Evolutionary conservation across 2,797 vertebrate species (phyloP).

Genomic region (Sebastes steindachneri): DNA sequence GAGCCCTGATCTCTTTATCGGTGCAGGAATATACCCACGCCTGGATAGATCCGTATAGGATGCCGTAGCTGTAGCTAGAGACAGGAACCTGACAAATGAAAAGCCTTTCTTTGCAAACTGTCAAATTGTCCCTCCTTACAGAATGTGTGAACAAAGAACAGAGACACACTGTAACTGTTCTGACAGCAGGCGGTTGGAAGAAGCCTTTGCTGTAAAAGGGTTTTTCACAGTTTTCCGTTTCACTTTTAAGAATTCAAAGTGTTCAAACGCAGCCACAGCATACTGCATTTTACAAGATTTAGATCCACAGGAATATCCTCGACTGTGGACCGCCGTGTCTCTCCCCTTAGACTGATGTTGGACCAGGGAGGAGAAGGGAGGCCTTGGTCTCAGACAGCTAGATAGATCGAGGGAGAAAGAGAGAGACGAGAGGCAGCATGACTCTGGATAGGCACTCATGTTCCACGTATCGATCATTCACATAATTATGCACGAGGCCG

Average conservation of each 20-base stretch:
- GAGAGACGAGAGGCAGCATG: constrained; percentile 7
- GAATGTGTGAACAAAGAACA: constrained; percentile 7
- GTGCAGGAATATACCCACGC: neutral
- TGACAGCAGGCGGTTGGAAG: neutral
- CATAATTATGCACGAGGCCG: constrained; percentile 10
- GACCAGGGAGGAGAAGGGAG: neutral
- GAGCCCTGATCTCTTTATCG: neutral
- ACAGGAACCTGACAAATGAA: neutral
- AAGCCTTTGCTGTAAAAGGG: neutral
- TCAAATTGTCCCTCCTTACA: neutral
- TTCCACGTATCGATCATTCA: constrained; percentile 55
- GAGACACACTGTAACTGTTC: neutral
- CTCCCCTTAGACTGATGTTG: constrained; percentile 14
- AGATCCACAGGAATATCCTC: neutral
- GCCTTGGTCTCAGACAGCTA: constrained; percentile 5
- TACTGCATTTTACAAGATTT: neutral
- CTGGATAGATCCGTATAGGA: neutral
- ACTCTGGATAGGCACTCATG: constrained; percentile 34
- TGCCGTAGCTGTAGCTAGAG: neutral
- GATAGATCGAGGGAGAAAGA: constrained; percentile 1
- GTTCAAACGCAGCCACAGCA: neutral
- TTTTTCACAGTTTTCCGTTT: neutral
- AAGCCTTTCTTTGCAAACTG: neutral
- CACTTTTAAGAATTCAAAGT: neutral
- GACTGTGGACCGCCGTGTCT: constrained; percentile 5